phyloP scores from a whole-genome alignment of 1,140 invertebrate genomes.

The Drosophila azteca region DNA sequence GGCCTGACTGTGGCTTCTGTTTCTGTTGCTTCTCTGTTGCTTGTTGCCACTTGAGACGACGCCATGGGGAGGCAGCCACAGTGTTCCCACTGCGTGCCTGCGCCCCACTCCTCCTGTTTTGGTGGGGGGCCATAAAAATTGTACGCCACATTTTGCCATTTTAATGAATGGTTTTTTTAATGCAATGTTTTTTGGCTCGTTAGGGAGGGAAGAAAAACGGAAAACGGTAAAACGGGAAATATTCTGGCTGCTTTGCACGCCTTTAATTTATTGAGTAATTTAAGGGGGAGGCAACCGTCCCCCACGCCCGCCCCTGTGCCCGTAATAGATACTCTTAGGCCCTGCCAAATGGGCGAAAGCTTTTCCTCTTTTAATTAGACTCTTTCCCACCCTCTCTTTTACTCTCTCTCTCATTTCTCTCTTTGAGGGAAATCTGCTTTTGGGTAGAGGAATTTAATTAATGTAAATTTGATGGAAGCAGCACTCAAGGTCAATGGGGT shows the following conservation, averaged over 20 bases:
- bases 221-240: neutral
- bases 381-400: no score
- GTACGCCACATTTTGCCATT: slow-evolving; percentile 77
- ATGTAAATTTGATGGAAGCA: slow-evolving; percentile 61
- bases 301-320: neutral
- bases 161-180: slow-evolving; percentile 82
- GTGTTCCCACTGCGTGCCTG: neutral
- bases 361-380: slow-evolving; percentile 44
- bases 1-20: slow-evolving; percentile 25
- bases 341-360: slow-evolving; percentile 46
- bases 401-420: neutral
- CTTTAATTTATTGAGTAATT: slow-evolving; percentile 80
- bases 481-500: slow-evolving; percentile 23
- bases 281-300: slow-evolving; percentile 18
- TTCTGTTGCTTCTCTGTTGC: slow-evolving; percentile 13
- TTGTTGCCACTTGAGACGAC: slow-evolving; percentile 57
- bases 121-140: slow-evolving; percentile 62
- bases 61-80: neutral
- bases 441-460: slow-evolving; percentile 60
- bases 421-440: slow-evolving; percentile 19
- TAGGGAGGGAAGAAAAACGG: slow-evolving; percentile 26
- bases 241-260: slow-evolving; percentile 16
- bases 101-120: neutral
- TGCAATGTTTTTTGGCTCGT: slow-evolving; percentile 78
- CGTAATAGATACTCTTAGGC: slow-evolving; percentile 73